Evolutionary conservation across 2,797 vertebrate genomes (phyloP).

Genomic region (Sebastiscus tertius): DNA sequence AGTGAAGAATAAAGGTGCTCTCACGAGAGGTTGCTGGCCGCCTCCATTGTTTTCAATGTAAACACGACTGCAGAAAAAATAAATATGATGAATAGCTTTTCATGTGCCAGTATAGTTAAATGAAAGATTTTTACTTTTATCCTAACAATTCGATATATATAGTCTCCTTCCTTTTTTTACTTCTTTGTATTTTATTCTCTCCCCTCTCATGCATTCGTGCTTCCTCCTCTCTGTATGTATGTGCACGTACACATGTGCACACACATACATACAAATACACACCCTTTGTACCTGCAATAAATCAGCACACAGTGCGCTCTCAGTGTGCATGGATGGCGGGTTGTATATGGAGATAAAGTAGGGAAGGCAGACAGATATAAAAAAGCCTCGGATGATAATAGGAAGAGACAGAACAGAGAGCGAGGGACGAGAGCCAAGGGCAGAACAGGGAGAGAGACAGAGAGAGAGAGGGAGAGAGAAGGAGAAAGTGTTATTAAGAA

Average conservation of each 20-base stretch:
- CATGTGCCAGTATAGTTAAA: not conserved
- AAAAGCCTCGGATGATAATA: conserved; percentile 43
- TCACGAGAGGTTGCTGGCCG: no score
- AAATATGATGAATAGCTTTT: not conserved
- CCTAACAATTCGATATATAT: not conserved
- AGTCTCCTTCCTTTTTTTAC: not conserved
- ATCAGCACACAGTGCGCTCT: conserved; percentile 3
- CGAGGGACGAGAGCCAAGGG: conserved; percentile 49
- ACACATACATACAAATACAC: not conserved
- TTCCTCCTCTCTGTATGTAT: not conserved
- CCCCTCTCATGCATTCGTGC: not conserved
- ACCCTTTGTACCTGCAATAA: conserved; percentile 18
- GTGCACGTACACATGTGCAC: not conserved
- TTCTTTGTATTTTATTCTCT: not conserved
- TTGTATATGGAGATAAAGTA: conserved; percentile 29
- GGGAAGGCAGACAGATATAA: conserved; percentile 13
- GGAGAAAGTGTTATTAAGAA: conserved; percentile 5
- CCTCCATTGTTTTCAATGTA: not conserved
- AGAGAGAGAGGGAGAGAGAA: conserved; percentile 5
- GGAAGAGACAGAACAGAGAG: conserved; percentile 54
- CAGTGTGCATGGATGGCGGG: not conserved
- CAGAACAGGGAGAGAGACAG: conserved; percentile 10
- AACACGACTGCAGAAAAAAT: not conserved
- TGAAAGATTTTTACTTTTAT: not conserved
- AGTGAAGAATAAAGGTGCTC: not conserved